phyloP scores from a whole-genome alignment of 2,113 vertebrate genomes.

The Lepus americanus region DNA sequence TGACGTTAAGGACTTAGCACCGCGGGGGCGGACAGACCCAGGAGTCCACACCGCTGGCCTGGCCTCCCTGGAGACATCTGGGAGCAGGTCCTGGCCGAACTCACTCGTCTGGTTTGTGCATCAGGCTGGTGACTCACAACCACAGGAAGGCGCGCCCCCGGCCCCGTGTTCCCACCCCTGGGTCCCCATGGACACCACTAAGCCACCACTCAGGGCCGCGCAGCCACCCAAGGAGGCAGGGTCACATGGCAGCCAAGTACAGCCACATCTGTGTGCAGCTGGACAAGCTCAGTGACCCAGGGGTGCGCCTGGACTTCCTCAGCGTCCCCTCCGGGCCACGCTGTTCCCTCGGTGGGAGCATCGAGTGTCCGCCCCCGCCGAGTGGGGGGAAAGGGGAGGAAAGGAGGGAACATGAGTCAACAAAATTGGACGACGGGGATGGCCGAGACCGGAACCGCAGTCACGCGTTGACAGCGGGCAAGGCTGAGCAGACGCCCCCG shows the following conservation, averaged over 20 bases:
- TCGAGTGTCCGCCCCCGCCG: constrained; percentile 21
- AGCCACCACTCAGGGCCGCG: constrained; percentile 31
- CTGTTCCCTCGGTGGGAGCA: constrained; percentile 39
- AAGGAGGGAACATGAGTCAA: constrained; percentile 60
- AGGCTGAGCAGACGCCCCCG: not conserved
- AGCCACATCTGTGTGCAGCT: constrained; percentile 68
- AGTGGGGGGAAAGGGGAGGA: not conserved
- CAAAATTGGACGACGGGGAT: not conserved
- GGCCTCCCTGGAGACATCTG: no score
- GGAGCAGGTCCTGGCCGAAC: no score
- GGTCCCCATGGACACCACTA: constrained; percentile 13
- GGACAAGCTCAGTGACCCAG: constrained; percentile 60
- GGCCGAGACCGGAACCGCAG: not conserved
- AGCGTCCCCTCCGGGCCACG: constrained; percentile 10
- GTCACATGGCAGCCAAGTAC: constrained; percentile 62
- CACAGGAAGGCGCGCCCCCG: not conserved
- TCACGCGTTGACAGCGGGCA: not conserved
- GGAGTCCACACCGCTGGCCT: no score
- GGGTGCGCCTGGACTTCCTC: constrained; percentile 35
- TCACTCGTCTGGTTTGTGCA: no score
- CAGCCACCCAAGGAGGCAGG: constrained; percentile 19
- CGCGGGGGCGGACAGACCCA: not conserved
- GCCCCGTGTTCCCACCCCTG: not conserved
- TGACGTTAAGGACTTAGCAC: not conserved
- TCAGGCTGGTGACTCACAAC: constrained; percentile 46